Evolutionary conservation across 2,888 invertebrate genomes (phyloP), one percentile per base, ranked within the genome.

Genomic region (Lepidocyrtoides sp.): DNA sequence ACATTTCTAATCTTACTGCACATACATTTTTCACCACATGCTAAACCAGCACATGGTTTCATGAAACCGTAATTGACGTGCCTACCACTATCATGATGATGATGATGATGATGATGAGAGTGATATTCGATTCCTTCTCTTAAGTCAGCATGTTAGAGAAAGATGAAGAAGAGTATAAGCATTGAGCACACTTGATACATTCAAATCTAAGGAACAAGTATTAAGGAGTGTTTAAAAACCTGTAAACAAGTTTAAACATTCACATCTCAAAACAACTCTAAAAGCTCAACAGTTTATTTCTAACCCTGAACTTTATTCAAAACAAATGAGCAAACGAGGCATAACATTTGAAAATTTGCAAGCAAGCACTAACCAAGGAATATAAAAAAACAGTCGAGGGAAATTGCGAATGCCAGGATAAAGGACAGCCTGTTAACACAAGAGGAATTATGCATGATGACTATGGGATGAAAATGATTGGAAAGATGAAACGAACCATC

Each of bases 161-260:
- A 32, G 20, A 1, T 17, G 2, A 72, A 23, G 75, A 48, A 14
- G 44, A 41, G 44, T 32, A n/a, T n/a, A n/a, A n/a, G n/a, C n/a
- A 23, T 72, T 23, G 44, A 23, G 44, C 44, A 79, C 60, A 63
- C n/a, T 29, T 66, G 66, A 66, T 32, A 66, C 66, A 66, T 66
- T 60, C 26, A 12, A 0, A 26, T 5, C 20, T 17, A 20, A 57
- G 57, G 82, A 54, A 60, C 44, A 44, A 44, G 26, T 66, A 66
- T 83, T 63, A 63, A 83, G 36, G 57, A 85, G 85, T 77, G 86
- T 86, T 86, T 86, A 86, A 77, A 86, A 86, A 44, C 77, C 77
- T 86, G 86, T 77, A 86, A 86, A 86, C 86, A 72, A 75, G 86
- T 86, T 86, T 86, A 86, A 88, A 88, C 87, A 88, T 79, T 88